These are phyloP conservation scores for Brachirus orientalis DNA, from an alignment of 2,113 vertebrate genomes.

Conservation along the genomic window DNA sequence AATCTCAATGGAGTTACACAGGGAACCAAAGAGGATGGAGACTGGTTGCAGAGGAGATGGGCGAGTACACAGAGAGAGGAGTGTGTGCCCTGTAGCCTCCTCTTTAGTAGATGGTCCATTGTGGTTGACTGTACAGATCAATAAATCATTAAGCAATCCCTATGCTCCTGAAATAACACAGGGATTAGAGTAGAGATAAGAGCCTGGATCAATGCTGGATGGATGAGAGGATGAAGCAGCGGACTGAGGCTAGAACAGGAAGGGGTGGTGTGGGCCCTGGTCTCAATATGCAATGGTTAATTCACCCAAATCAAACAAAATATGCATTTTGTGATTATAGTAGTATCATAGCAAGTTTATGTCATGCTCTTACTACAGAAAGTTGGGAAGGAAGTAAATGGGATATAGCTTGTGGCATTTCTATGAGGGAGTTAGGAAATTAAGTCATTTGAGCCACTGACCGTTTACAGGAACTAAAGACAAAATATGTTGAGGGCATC, in stretches of 20 bases:
- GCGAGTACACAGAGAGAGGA: conserved; percentile 31
- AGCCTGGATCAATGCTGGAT: conserved; percentile 71
- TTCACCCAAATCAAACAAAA: conserved; percentile 18
- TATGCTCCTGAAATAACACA: conserved; percentile 76
- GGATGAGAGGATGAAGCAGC: conserved; percentile 33
- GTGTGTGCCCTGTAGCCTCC: conserved; percentile 55
- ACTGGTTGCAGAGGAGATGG: conserved; percentile 26
- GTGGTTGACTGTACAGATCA: conserved; percentile 73
- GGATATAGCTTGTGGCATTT: conserved; percentile 1
- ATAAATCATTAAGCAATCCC: conserved; percentile 84
- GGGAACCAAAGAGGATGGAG: conserved; percentile 39
- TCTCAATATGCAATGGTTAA: conserved; percentile 9
- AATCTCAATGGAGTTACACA: conserved; percentile 58
- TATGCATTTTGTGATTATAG: neutral
- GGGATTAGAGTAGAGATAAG: conserved; percentile 78
- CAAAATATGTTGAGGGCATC: conserved; percentile 16
- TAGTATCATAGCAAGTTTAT: too few relatives aligned
- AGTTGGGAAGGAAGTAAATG: neutral
- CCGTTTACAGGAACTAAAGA: conserved; percentile 10
- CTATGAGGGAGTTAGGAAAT: neutral
- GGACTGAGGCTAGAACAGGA: conserved; percentile 12
- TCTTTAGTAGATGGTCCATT: conserved; percentile 65
- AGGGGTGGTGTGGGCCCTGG: conserved; percentile 12
- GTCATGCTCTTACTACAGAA: too few relatives aligned
- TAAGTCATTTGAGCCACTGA: conserved; percentile 1